Evolutionary conservation across 2,797 vertebrate genomes (phyloP).

Genomic region (Ctenopoma kingsleyae): DNA sequence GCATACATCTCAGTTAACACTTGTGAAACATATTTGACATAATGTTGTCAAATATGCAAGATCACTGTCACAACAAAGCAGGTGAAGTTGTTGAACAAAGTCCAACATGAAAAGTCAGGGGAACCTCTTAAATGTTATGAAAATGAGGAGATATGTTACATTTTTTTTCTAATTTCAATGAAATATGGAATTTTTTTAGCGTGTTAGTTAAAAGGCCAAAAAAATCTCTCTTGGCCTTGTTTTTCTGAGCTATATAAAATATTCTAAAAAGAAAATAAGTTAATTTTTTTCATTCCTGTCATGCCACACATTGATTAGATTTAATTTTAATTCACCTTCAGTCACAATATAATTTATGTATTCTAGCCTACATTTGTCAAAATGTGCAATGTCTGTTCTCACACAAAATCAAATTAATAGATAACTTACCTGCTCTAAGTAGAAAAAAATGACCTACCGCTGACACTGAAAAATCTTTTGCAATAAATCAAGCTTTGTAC

Average conservation of each 20-base stretch:
- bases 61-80: constrained; percentile 45
- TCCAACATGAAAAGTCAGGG: constrained; percentile 33
- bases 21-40: constrained; percentile 35
- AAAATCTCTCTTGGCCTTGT: background rate
- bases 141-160: constrained; percentile 32
- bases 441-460: background rate
- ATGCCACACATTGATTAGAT: background rate
- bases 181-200: no score
- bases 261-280: no score
- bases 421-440: background rate
- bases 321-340: background rate
- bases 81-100: constrained; percentile 29
- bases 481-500: background rate
- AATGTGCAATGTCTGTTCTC: background rate
- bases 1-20: constrained; percentile 52
- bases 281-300: no score
- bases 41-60: constrained; percentile 54
- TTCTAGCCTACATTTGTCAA: background rate
- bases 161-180: constrained; percentile 27
- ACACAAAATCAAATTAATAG: background rate
- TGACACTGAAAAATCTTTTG: background rate
- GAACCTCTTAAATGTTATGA: constrained; percentile 26
- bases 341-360: background rate
- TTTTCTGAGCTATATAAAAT: no score
- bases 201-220: constrained; percentile 36